phyloP scores from a whole-genome alignment of 2,888 invertebrate genomes.

The Philaethria dido region DNA sequence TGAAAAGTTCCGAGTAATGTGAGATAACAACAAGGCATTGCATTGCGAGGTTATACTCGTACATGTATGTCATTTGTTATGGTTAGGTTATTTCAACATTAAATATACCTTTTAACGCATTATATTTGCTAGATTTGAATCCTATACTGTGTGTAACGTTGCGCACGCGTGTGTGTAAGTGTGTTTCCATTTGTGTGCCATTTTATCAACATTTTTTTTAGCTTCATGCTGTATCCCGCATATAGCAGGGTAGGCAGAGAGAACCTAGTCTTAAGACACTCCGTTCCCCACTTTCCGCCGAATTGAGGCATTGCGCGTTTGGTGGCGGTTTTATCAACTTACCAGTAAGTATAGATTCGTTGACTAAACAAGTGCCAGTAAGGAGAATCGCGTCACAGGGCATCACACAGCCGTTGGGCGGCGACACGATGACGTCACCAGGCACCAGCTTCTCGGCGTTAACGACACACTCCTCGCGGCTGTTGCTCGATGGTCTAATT shows the following conservation, averaged over 20 bases:
- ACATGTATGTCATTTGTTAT: neutral
- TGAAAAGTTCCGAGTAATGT: neutral
- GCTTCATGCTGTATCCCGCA: too few relatives aligned
- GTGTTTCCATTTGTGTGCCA: too few relatives aligned
- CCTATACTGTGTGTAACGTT: too few relatives aligned
- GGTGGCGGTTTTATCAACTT: too few relatives aligned
- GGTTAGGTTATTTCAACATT: neutral
- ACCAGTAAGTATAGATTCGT: neutral
- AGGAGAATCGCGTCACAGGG: slow-evolving; percentile 93
- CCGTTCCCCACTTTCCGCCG: neutral
- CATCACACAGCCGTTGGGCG: slow-evolving; percentile 90
- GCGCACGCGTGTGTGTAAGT: too few relatives aligned
- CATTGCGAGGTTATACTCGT: neutral
- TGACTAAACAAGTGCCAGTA: slow-evolving; percentile 79
- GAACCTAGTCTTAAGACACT: neutral
- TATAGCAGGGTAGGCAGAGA: neutral
- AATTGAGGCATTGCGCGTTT: too few relatives aligned
- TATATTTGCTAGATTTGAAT: too few relatives aligned
- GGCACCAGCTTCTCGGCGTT: slow-evolving; percentile 89
- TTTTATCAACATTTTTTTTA: too few relatives aligned
- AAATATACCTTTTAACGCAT: neutral
- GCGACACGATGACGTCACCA: slow-evolving; percentile 93
- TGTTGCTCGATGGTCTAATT: slow-evolving; percentile 70
- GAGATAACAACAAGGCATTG: neutral
- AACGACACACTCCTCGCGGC: slow-evolving; percentile 77